Base-by-base conservation (phyloP, 1,140 invertebrate genomes). In the Portunus trituberculatus region DNA sequence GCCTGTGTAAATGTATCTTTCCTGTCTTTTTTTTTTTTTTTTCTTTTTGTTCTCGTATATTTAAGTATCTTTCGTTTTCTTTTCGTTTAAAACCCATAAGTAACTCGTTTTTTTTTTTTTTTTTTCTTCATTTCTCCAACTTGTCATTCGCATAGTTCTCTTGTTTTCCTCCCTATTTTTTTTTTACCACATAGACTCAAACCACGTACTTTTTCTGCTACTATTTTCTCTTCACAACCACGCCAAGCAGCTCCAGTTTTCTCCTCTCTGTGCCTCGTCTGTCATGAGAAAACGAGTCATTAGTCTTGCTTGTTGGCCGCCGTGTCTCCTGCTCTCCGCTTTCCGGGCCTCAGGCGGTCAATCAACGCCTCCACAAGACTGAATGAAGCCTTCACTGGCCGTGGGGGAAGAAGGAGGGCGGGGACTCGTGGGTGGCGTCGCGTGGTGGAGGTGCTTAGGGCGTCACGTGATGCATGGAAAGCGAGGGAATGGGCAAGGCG, bases 271-370 rank as follows among this genome's bases (percentile, higher is more conserved):
- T 25, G 67, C 12, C 67, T 76, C 67, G 67, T 76, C 67, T 76
- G 67, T 76, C 67, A 76, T 76, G 67, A 76, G 67, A 76, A 76
- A 76, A 76, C 67, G 67, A 76, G 67, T 76, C 67, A 76, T 76
- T 76, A 76, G 67, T 76, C 67, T n/a, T 76, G 67, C 67, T 76
- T 20, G 67, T 76, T 76, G 67, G 67, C 67, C 67, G 67, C 67
- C 67, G 25, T n/a, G 67, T 76, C 67, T 76, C 67, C 20, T n/a
- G 67, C 67, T 76, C 67, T 76, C n/a, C 12, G 67, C 67, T 76
- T 76, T 76, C 67, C 67, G 67, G 67, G 67, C 67, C 67, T 8
- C 0, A 76, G 67, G 67, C 67, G 67, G 67, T n/a, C 67, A 76
- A 76, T 76, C 67, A 76, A 76, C 67, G 67, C 67, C 67, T 76